These are phyloP conservation scores for Seladonia tumulorum DNA, from an alignment of 2,888 invertebrate genomes.

Conservation along the genomic window DNA sequence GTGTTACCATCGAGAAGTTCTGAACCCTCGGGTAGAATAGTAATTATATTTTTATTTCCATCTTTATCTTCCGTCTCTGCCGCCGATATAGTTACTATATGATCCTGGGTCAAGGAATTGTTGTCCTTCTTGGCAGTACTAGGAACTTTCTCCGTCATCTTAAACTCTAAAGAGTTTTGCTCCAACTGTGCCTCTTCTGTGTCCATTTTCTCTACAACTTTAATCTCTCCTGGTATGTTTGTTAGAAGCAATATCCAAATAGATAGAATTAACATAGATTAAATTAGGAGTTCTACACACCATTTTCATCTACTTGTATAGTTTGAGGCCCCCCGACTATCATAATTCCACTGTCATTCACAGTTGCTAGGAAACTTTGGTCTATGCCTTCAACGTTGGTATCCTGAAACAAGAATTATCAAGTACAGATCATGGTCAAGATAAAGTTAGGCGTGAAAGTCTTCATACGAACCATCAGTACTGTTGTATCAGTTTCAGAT, in stretches of 20 bases:
- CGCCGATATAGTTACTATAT: constrained; percentile 68
- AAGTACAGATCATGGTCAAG: background rate
- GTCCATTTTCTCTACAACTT: constrained; percentile 75
- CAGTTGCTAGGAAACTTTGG: constrained; percentile 76
- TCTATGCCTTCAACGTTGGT: constrained; percentile 64
- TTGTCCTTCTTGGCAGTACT: constrained; percentile 34
- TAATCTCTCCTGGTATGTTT: constrained; percentile 75
- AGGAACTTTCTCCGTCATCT: constrained; percentile 59
- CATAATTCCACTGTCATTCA: constrained; percentile 78
- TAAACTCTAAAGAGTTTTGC: constrained; percentile 59
- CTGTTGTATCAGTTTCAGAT: constrained; percentile 46
- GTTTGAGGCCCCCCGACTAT: constrained; percentile 77
- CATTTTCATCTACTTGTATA: constrained; percentile 79
- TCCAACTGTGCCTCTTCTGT: constrained; percentile 55
- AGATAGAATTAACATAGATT: constrained; percentile 20
- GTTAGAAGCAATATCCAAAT: constrained; percentile 49
- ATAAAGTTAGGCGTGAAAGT: background rate
- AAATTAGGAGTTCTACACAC: constrained; percentile 65
- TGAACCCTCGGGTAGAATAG: constrained; percentile 72
- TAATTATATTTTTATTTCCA: constrained; percentile 70
- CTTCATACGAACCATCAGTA: constrained; percentile 56
- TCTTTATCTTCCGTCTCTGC: constrained; percentile 59
- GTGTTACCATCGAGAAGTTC: constrained; percentile 71
- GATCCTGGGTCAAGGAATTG: constrained; percentile 55
- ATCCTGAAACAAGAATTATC: constrained; percentile 60